Evolutionary conservation across 2,113 vertebrate genomes (phyloP), one percentile per base, ranked within the genome.

Genomic region (Antennarius striatus): DNA sequence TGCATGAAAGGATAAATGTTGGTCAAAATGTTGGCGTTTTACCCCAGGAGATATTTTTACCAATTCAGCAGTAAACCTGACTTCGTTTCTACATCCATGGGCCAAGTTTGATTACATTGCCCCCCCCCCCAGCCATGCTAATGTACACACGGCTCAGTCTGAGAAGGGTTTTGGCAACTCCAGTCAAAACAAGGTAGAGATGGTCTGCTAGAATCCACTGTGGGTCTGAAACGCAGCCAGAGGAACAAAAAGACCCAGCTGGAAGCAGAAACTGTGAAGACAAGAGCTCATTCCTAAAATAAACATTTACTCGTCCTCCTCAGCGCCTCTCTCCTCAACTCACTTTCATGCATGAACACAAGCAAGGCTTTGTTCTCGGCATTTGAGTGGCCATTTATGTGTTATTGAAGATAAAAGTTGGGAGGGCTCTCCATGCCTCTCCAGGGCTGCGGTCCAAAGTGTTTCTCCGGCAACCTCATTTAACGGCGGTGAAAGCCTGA

Each of bases 231-330:
- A 68, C 5, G 43, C 30, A 77, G 63, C 72, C 58, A 51, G 60
- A 66, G 50, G 68, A 79, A 82, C 32, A 77, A 66, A 82, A 77
- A 68, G 62, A 75, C 54, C 36, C 70, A 67, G 81, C 68, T 86
- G 81, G 76, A 79, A 60, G 75, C 13, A 5, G 56, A 74, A 74
- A 78, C 39, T 4, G 16, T 70, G 65, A 79, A 77, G 68, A 73
- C 68, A 59, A 75, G 65, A 76, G 80, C 75, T 81, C 80, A 80
- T 89, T 84, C 83, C 75, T 64, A 81, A 83, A 83, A 83, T 81
- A 84, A 85, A 82, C 63, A 80, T 72, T 55, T 48, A 16, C 52
- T 59, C 76, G 62, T 63, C 61, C 43, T 73, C 68, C 67, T 70
- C 56, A 16, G 68, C 54, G 52, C 54, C 58, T 73, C 55, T 71